These are phyloP conservation scores for Drosophila pachea DNA, from an alignment of 1,140 invertebrate species.

Conservation along the genomic window DNA sequence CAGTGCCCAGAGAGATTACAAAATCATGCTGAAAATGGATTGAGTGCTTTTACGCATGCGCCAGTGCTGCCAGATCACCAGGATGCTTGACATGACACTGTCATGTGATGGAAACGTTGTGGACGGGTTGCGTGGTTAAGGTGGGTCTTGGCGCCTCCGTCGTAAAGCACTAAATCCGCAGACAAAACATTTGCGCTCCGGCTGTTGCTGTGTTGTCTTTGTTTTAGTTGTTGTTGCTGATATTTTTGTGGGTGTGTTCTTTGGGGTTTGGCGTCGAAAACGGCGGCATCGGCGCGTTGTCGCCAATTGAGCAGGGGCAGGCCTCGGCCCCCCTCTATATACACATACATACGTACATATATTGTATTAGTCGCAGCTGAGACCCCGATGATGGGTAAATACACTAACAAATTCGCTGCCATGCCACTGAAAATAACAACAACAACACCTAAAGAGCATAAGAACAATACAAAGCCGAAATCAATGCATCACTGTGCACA, in stretches of 20 bases:
- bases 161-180: constrained; percentile 72
- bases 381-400: constrained; percentile 30
- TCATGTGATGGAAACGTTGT: constrained; percentile 15
- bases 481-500: constrained; percentile 44
- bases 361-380: constrained; percentile 24
- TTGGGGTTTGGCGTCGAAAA: constrained; percentile 35
- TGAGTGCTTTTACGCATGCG: constrained; percentile 3
- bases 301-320: constrained; percentile 30
- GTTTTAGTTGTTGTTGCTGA: constrained; percentile 25
- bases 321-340: not conserved
- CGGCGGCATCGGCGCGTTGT: constrained; percentile 14
- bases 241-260: constrained; percentile 48
- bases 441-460: constrained; percentile 36
- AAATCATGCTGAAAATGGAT: not conserved
- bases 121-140: constrained; percentile 20
- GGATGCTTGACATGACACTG: not conserved
- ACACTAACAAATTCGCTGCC: constrained; percentile 49
- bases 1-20: not conserved
- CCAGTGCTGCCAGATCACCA: not conserved
- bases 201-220: constrained; percentile 30
- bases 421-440: constrained; percentile 37
- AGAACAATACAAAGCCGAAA: constrained; percentile 50
- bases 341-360: not conserved
- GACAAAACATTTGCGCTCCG: constrained; percentile 65
- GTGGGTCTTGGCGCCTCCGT: constrained; percentile 37